These are phyloP conservation scores for Umimayanthus chanpuru DNA, from an alignment of 92 coral and sea anemone species.

Conservation along the genomic window DNA sequence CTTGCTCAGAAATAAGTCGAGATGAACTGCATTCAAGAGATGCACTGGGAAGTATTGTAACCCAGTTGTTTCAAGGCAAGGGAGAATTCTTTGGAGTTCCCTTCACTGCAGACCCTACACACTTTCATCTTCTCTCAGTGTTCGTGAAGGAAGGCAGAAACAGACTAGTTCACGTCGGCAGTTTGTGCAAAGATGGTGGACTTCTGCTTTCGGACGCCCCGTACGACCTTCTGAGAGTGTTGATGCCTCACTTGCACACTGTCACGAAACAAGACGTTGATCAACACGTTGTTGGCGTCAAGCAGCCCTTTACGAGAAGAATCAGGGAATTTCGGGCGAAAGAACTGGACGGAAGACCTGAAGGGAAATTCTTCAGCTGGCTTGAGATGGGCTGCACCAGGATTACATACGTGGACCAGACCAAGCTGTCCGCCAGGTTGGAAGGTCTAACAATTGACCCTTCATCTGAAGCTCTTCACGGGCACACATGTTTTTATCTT, in stretches of 20 bases:
- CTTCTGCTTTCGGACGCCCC: conserved; percentile 49
- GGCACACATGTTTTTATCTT: conserved; percentile 65
- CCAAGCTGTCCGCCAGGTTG: conserved; percentile 65
- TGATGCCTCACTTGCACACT: conserved; percentile 79
- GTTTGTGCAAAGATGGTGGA: conserved; percentile 74
- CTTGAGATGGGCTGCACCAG: conserved; percentile 75
- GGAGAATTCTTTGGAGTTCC: conserved; percentile 79
- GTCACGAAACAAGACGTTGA: conserved; percentile 68
- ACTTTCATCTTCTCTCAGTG: conserved; percentile 69
- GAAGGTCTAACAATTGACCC: conserved; percentile 50
- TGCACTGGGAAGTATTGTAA: conserved; percentile 68
- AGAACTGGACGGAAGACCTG: conserved; percentile 63
- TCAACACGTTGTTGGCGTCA: conserved; percentile 56
- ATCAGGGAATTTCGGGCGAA: conserved; percentile 61
- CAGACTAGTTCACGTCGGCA: conserved; percentile 66
- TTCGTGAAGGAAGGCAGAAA: conserved; percentile 64
- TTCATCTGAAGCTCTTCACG: conserved; percentile 39
- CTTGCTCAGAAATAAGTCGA: conserved; percentile 9
- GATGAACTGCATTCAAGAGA: conserved; percentile 63
- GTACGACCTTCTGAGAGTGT: conserved; percentile 47
- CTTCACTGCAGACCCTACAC: conserved; percentile 35
- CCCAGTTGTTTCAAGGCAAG: conserved; percentile 58
- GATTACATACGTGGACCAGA: conserved; percentile 66
- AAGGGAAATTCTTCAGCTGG: conserved; percentile 87
- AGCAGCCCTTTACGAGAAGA: conserved; percentile 65